These are phyloP conservation scores for Rhyacichthys aspro DNA, from an alignment of 2,797 vertebrate species.

Conservation along the genomic window DNA sequence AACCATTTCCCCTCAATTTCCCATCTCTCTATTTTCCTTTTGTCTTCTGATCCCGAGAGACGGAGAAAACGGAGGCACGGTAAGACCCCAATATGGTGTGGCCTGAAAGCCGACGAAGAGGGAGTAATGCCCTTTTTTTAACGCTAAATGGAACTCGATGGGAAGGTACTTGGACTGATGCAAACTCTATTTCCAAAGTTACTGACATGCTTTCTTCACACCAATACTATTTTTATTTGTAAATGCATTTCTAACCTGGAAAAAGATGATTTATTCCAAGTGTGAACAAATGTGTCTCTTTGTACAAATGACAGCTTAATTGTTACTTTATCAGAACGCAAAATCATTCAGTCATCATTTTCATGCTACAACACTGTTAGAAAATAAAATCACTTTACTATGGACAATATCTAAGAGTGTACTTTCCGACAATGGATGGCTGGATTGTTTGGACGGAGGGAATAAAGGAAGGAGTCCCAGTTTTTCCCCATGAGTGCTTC, in stretches of 20 bases:
- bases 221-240: no score
- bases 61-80: slow-evolving; percentile 19
- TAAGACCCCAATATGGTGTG: slow-evolving; percentile 29
- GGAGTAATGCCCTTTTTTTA: slow-evolving; percentile 17
- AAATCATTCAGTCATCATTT: no score
- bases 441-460: slow-evolving; percentile 16
- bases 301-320: no score
- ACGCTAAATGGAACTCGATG: slow-evolving; percentile 24
- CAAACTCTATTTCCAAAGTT: neutral
- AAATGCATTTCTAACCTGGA: no score
- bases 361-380: no score
- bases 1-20: slow-evolving; percentile 58
- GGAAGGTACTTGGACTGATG: neutral
- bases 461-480: slow-evolving; percentile 16
- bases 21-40: slow-evolving; percentile 62
- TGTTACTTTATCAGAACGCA: no score
- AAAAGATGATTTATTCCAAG: no score
- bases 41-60: slow-evolving; percentile 63
- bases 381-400: no score
- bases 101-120: slow-evolving; percentile 22
- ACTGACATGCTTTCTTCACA: no score
- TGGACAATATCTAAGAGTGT: neutral
- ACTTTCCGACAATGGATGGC: slow-evolving; percentile 10
- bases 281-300: no score
- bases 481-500: slow-evolving; percentile 33